Evolutionary conservation across 2,797 vertebrate species (phyloP).

Genomic region (Siniperca undulata): DNA sequence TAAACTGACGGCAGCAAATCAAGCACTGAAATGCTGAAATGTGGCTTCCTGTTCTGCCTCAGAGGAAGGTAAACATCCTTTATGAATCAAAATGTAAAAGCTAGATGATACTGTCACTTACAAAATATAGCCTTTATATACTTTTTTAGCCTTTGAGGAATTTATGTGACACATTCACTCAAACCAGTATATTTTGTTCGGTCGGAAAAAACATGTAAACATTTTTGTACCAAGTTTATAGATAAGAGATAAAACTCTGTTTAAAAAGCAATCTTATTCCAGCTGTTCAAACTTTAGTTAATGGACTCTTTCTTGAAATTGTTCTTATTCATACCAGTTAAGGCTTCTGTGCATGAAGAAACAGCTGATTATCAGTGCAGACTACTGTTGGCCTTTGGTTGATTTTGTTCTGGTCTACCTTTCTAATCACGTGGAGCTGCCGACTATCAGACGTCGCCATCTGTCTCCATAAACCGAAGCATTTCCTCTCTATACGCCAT

Average conservation of each 20-base stretch:
- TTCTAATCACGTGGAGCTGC: conserved; percentile 23
- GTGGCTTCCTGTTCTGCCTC: conserved; percentile 36
- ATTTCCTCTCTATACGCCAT: conserved; percentile 19
- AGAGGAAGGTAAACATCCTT: conserved; percentile 13
- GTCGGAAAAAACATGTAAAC: background rate
- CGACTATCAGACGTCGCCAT: conserved; percentile 49
- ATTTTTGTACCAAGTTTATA: background rate
- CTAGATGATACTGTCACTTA: background rate
- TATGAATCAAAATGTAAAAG: conserved; percentile 1
- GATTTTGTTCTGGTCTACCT: conserved; percentile 11
- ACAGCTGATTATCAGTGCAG: conserved; percentile 2
- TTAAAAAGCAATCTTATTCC: background rate
- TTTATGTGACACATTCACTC: background rate
- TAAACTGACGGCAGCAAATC: background rate
- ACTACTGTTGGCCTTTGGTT: conserved; percentile 7
- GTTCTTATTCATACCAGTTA: conserved; percentile 3
- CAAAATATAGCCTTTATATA: background rate
- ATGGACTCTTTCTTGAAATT: background rate
- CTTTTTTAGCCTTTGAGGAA: background rate
- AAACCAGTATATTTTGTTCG: background rate
- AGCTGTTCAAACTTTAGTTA: background rate
- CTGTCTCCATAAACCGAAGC: conserved; percentile 40
- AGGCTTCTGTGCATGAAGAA: conserved; percentile 5
- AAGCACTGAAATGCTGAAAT: conserved; percentile 11
- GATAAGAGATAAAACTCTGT: background rate